phyloP scores from a whole-genome alignment of 2,797 vertebrate species.

The Ataeniobius toweri region DNA sequence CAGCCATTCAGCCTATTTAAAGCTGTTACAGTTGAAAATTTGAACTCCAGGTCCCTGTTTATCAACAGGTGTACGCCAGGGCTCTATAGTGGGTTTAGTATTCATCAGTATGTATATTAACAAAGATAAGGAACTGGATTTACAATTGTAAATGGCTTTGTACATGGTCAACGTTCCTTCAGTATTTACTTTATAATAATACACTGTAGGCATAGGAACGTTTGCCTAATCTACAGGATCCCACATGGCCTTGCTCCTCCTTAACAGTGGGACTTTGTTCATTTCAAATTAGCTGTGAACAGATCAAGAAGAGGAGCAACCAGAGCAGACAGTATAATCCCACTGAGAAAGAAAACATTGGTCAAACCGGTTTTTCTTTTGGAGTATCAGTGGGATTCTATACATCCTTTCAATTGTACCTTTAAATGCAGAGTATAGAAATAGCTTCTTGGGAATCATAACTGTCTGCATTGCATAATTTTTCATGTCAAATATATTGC shows the following conservation, averaged over 20 bases:
- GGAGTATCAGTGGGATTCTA: not conserved
- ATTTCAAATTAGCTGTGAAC: constrained; percentile 3
- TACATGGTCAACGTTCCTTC: not conserved
- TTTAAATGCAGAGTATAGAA: not conserved
- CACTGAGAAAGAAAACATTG: not conserved
- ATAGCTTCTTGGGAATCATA: not conserved
- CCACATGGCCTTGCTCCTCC: not conserved
- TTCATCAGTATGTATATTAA: not conserved
- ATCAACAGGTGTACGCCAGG: not conserved
- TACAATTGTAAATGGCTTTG: not conserved
- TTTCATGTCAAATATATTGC: not conserved
- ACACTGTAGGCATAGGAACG: not conserved
- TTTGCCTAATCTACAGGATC: not conserved
- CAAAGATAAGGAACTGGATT: not conserved
- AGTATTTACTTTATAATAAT: not conserved
- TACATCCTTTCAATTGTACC: not conserved
- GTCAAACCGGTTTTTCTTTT: not conserved
- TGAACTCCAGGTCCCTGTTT: not conserved
- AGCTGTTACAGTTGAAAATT: not conserved
- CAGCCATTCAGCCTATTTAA: not conserved
- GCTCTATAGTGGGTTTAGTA: not conserved
- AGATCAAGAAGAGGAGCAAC: not conserved
- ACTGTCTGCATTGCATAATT: not conserved
- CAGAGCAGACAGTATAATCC: not conserved
- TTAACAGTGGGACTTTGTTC: not conserved